Conservation (phyloP, 2,113 vertebrate species). For the Arenaria interpres region DNA sequence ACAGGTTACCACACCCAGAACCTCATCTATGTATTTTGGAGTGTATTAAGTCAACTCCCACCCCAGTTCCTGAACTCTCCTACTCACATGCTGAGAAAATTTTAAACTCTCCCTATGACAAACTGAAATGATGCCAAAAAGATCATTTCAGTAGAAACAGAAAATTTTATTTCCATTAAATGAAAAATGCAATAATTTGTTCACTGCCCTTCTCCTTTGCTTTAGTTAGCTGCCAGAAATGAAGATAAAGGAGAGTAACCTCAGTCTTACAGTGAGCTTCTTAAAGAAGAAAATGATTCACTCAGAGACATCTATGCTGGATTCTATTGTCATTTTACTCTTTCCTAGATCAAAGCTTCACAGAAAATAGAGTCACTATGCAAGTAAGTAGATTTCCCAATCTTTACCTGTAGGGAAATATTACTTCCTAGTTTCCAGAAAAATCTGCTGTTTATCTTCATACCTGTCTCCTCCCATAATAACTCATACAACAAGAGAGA, state of each 20-base stretch:
- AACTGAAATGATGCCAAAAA: background rate
- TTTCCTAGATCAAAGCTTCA: background rate
- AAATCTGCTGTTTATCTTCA: background rate
- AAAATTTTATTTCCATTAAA: background rate
- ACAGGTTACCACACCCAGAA: background rate
- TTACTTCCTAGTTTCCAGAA: background rate
- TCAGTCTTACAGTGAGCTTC: background rate
- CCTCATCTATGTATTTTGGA: background rate
- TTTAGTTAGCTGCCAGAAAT: background rate
- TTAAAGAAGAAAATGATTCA: background rate
- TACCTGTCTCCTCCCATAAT: background rate
- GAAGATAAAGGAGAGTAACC: background rate
- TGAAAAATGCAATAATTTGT: background rate
- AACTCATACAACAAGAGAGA: background rate
- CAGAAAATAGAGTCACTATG: background rate
- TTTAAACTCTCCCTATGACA: background rate
- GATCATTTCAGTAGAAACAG: background rate
- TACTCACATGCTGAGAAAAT: background rate
- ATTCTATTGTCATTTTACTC: background rate
- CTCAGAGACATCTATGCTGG: background rate
- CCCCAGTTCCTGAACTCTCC: background rate
- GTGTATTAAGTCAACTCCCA: background rate
- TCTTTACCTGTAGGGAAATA: background rate
- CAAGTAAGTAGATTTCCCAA: background rate
- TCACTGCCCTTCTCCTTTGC: background rate